A percentile compares a stretch with the other conserved stretches of the same genome.
Evolutionary conservation across 2,888 invertebrate species (phyloP).

Genomic region (Drosophila flavopinicola): DNA sequence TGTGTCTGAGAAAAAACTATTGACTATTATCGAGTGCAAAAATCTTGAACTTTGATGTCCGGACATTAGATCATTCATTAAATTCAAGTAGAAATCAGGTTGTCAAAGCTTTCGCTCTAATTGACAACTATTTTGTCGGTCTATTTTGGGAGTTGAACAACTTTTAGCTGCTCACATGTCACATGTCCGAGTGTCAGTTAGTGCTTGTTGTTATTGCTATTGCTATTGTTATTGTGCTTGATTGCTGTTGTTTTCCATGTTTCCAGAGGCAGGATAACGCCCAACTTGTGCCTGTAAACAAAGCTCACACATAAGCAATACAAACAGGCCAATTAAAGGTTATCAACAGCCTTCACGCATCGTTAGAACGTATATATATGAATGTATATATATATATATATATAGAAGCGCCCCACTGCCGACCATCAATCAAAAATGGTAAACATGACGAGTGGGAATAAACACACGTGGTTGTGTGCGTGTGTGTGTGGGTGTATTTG

Average conservation of each 20-base stretch:
- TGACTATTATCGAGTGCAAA: conserved; percentile 22
- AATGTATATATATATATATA: background rate
- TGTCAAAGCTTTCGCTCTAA: conserved; percentile 51
- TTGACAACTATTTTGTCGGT: conserved; percentile 52
- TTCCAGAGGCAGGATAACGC: conserved; percentile 19
- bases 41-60: conserved; percentile 52
- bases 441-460: conserved; percentile 12
- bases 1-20: conserved; percentile 6
- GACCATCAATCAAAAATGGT: conserved; percentile 44
- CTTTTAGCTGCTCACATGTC: conserved; percentile 52
- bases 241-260: conserved; percentile 7
- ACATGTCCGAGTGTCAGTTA: conserved; percentile 63
- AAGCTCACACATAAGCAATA: conserved; percentile 40
- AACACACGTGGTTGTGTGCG: background rate
- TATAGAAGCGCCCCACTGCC: conserved; percentile 35
- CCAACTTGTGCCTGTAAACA: conserved; percentile 56
- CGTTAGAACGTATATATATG: conserved; percentile 34
- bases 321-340: conserved; percentile 67
- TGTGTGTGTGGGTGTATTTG: background rate
- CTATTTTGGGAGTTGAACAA: conserved; percentile 36
- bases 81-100: conserved; percentile 1
- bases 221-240: conserved; percentile 18
- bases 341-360: conserved; percentile 47
- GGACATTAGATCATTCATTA: conserved; percentile 62
- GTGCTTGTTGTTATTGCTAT: conserved; percentile 27